Evolutionary conservation across 2,797 vertebrate species (phyloP), one percentile per base, ranked within the genome.

Genomic region (Lithobates pipiens): DNA sequence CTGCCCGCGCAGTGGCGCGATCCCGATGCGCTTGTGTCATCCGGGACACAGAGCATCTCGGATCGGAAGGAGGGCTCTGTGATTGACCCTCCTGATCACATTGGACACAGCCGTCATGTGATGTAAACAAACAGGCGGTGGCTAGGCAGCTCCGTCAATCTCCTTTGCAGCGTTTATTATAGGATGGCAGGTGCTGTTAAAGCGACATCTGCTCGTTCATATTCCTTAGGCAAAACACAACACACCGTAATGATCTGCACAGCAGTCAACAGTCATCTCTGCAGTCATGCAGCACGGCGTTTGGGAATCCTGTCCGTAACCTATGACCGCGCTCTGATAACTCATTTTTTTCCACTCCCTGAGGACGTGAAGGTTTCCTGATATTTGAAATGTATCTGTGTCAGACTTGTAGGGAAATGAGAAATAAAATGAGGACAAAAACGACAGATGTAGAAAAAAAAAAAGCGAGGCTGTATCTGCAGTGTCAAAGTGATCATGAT

Each of bases 401-500:
- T 50, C 65, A 80, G 18, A 15, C 44, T n/a, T 34, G 46, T 44
- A n/a, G 27, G 46, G 34, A 80, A 71, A 80, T 71, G 21, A 74
- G 54, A 68, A n/a, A 54, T 15, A n/a, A 74, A 82, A 82, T 32
- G 23, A 73, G 46, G 70, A 32, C 21, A 68, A 75, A 67, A 46
- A 36, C 32, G 57, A 72, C 46, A 80, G 67, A 57, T 29, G 36
- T 10, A 72, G 71, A 57, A 23, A 71, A 46, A 46, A 46, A 1
- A 23, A 61, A 29, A 42, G 36, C 23, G 18, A 70, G n/a, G 23
- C 1, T 7, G 57, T 80, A 80, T 29, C 8, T 68, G 13, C 50
- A 77, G 32, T 77, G 57, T 77, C 68, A 86, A 21, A 29, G 74
- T 3, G 50, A 77, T 86, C 57, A 82, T 72, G 75, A 74, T 42